Base-by-base conservation (phyloP, 2,888 invertebrate genomes). In the Celastrina argiolus region DNA sequence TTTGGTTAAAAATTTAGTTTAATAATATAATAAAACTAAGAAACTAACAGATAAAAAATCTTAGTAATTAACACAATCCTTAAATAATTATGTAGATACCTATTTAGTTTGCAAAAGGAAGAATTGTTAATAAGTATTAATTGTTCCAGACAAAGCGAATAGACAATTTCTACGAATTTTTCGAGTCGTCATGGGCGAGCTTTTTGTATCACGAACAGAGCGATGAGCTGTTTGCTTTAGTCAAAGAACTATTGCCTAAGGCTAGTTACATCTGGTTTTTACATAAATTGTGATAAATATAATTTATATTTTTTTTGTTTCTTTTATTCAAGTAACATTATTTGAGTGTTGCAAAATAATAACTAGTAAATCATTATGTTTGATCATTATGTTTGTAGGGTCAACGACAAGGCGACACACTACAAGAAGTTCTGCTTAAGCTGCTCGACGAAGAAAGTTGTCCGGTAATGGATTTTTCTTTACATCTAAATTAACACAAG, bases 131-230 rank as follows among this genome's bases (percentile, higher is more conserved):
- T 36, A 7, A 39, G 1, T 18, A 42, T 61, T 70, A 18, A 70
- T 42, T 64, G 73, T 76, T 74, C 66, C 76, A 90, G 89, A 76
- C 85, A 12, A 82, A 91, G 75, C 84, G 93, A 74, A 92, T 96
- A 66, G 84, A 90, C 16, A 94, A 96, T 79, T 92, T 95, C 45
- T 95, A 90, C 78, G 87, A 92, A 28, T 95, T 92, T 80, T 95
- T 95, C 80, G 87, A 90, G 51, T 89, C 93, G 65, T 92, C 94
- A 0, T 95, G 95, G 94, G 91, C 93, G 0, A 90, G 87, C 70
- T 93, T 93, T 69, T 80, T 95, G 64, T 94, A 94, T 76, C 92
- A 93, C 73, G 94, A 94, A 67, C 88, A 91, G 67, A 92, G 92
- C 72, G 82, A 88, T 2, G 85, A 88, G 59, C 76, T 93, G 39